Evolutionary conservation across 2,888 invertebrate species (phyloP).

Genomic region (Philereme vetulata): DNA sequence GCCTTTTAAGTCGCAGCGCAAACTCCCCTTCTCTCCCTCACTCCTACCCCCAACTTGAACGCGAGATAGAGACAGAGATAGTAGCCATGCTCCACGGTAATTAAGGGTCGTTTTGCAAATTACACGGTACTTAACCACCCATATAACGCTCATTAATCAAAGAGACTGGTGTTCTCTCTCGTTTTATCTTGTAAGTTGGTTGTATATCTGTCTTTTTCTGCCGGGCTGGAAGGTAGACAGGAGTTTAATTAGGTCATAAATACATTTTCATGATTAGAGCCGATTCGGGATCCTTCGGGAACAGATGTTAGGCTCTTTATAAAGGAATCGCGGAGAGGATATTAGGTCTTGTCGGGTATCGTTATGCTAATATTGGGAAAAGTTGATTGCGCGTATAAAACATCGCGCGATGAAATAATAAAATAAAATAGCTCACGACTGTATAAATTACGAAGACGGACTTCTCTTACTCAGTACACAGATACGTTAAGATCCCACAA

Average conservation of each 20-base stretch:
- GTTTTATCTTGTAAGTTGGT: slow-evolving; percentile 35
- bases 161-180: slow-evolving; percentile 62
- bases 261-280: slow-evolving; percentile 81
- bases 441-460: too few species aligned
- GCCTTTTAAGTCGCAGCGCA: slow-evolving; percentile 71
- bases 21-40: slow-evolving; percentile 58
- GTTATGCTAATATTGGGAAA: slow-evolving; percentile 30
- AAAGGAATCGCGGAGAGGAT: slow-evolving; percentile 42
- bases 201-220: slow-evolving; percentile 51
- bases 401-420: too few species aligned
- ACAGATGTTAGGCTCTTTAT: slow-evolving; percentile 65
- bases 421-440: too few species aligned
- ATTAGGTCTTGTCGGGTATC: slow-evolving; percentile 32
- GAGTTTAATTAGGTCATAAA: slow-evolving; percentile 83
- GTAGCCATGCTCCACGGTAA: slow-evolving; percentile 82
- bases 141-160: slow-evolving; percentile 88
- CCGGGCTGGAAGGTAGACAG: slow-evolving; percentile 66
- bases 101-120: slow-evolving; percentile 90
- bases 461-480: too few species aligned
- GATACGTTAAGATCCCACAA: too few species aligned
- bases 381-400: slow-evolving; percentile 9
- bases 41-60: slow-evolving; percentile 40
- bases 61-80: slow-evolving; percentile 68
- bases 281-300: slow-evolving; percentile 46
- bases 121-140: slow-evolving; percentile 90